Evolutionary conservation across 2,113 vertebrate species (phyloP), one percentile per base, ranked within the genome.

Genomic region (Amphiprion percula): DNA sequence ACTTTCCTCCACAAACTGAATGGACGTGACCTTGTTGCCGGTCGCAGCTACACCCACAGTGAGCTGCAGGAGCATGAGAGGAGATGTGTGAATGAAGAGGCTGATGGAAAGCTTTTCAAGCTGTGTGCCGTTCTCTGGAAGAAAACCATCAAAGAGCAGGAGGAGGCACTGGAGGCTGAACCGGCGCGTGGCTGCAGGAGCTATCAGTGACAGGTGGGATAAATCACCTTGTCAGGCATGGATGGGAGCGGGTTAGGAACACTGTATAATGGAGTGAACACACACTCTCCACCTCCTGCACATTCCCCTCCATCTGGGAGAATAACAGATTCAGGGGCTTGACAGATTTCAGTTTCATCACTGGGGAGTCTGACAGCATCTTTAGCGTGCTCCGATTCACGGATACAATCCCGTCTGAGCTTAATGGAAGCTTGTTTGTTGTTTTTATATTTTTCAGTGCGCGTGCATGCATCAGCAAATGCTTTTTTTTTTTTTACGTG

Each of bases 361-460:
- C 69, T 28, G n/a, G 56, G 64, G 62, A 80, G 67, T 91, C 65
- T 86, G 85, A 81, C 75, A 39, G 71, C 30, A 64, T 88, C 71
- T 58, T 74, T 68, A 75, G 33, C 50, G 2, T 10, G 50, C 24
- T 68, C 52, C 1, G 4, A n/a, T 61, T 66, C 70, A 59, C 60
- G 47, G 70, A 76, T 58, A 52, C 9, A 52, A 74, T 60, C 49
- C 52, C 12, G 58, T 3, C 37, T 10, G 2, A 50, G 65, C 2
- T 73, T 66, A 77, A 86, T 54, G 56, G 49, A 47, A 50, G 21
- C 23, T 39, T 10, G 26, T 16, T 70, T 44, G 8, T 24, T 64
- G n/a, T 59, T 77, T 39, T 47, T 39, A 5, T 12, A 16, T 33
- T 12, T 59, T 0, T 55, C 10, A 23, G 12, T 52, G 23, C 58